Evolutionary conservation across 2,797 vertebrate genomes (phyloP).

Genomic region (Danio tinwini): DNA sequence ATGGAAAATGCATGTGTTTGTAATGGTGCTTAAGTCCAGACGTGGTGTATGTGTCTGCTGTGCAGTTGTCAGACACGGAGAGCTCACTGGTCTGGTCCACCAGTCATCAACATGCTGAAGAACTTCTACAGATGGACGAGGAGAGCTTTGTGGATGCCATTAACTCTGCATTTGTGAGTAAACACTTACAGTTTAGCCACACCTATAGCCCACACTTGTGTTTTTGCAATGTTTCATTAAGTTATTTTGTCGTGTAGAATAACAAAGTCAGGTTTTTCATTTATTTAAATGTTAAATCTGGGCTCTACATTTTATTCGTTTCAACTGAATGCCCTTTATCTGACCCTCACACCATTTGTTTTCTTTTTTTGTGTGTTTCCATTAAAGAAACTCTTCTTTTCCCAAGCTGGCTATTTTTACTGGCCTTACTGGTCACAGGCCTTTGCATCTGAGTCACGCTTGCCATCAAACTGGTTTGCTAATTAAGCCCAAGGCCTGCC

Average conservation of each 20-base stretch:
- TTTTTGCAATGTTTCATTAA: not conserved
- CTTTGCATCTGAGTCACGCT: slow-evolving; percentile 80
- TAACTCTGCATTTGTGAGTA: slow-evolving; percentile 97
- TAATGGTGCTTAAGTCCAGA: slow-evolving; percentile 26
- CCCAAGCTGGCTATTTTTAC: slow-evolving; percentile 83
- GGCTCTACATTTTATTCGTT: slow-evolving; percentile 47
- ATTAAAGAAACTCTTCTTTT: slow-evolving; percentile 75
- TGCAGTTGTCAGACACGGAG: slow-evolving; percentile 89
- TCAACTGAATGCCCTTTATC: slow-evolving; percentile 62
- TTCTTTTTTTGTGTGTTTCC: slow-evolving; percentile 63
- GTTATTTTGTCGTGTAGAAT: not conserved
- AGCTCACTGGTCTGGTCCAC: slow-evolving; percentile 99
- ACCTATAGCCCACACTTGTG: not conserved
- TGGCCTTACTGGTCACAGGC: slow-evolving; percentile 72
- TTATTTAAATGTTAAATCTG: not conserved
- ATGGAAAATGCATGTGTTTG: slow-evolving; percentile 33
- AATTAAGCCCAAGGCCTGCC: slow-evolving; percentile 82
- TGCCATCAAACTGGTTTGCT: slow-evolving; percentile 80
- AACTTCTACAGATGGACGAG: slow-evolving; percentile 90
- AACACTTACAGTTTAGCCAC: not conserved
- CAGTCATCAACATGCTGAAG: slow-evolving; percentile 86
- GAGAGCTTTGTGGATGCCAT: slow-evolving; percentile 94
- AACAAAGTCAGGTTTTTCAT: not conserved
- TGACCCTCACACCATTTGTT: slow-evolving; percentile 60
- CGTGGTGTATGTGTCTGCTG: slow-evolving; percentile 41